Evolutionary conservation across 1,140 invertebrate species (phyloP), one percentile per base, ranked within the genome.

Genomic region (Macrostomum lignano): DNA sequence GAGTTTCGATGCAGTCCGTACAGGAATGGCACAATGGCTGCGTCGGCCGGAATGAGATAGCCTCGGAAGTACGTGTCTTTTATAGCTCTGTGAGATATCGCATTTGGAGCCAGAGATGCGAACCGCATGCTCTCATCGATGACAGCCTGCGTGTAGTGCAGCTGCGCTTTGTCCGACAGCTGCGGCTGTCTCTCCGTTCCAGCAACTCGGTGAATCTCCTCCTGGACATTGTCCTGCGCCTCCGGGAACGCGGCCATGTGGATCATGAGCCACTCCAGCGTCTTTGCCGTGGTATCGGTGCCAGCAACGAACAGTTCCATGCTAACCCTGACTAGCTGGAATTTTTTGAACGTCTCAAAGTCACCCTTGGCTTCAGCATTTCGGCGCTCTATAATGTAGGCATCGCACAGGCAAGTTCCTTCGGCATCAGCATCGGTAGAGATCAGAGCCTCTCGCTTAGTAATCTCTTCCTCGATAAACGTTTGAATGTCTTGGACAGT

Each of bases 251-350:
- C 49, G 0, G 74, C 70, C 64, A 86, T 68, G 40, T 70, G 72
- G 2, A 88, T 53, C 13, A 84, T 52, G 40, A 74, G 72, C 79
- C 81, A 91, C 15, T 71, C 62, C 6, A 86, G 47, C 0, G 77
- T 75, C 0, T 71, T 69, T 21, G 76, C 55, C 0, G 76, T 73
- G 0, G 79, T 88, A 46, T 91, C 81, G 11, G 74, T 65, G 1
- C 76, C 76, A 17, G 78, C 78, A 1, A 77, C 73, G 45, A 77
- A 78, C 35, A 88, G 58, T 55, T 88, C 79, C 14, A 39, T 25
- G 11, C 51, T 44, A 6, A 47, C 36, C 23, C 46, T 43, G 21
- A 44, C 42, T 28, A 52, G 37, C 24, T 48, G 41, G 11, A 43
- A 22, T 25, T 51, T 47, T 5, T 14, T 28, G 9, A 28, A 28